Base-by-base conservation (phyloP, 2,797 vertebrate species). In the Gobio occitaniae region DNA sequence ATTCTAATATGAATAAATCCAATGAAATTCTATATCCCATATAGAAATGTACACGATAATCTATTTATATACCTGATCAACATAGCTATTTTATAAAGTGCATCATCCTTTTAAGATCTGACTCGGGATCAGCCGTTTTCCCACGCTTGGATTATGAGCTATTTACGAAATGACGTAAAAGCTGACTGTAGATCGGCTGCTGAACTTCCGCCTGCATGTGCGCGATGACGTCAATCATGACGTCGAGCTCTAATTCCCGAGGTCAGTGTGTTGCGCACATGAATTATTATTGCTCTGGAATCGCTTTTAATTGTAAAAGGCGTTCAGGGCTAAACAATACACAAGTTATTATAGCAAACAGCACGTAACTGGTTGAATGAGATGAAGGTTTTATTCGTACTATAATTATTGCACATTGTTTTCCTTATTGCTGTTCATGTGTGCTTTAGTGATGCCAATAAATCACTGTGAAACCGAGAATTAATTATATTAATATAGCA, bases 171-270 rank as follows among this genome's bases (percentile, higher is more conserved):
- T 44, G n/a, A 52, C 50, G 38, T 54, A 17, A 48, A 54, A 16
- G 2, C 85, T 86, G 85, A 84, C 29, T 41, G 12, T 12, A 75
- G 82, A 78, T 79, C 87, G 68, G 87, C 7, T 69, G 54, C 16
- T 48, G 8, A 59, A 74, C 17, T 16, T 80, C 38, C 32, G 16
- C 29, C 50, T 7, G 6, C 4, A 16, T 16, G 13, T 69, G 63
- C 11, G 47, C 11, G 32, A 69, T 52, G 47, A 52, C 48, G 63
- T 52, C 48, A 54, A 25, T n/a, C 0, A 3, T 80, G 78, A 80
- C 65, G 63, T 79, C 25, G 1, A 1, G 9, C 3, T 48, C 32
- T 79, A 65, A 65, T 79, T 79, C 44, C 77, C 5, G 59, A 79
- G 77, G 59, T 79, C 77, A 66, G 41, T 50, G 77, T 19, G 59